Percentiles rank a stretch among this genome's conserved stretches.
These are phyloP conservation scores for Pycnomerus fuliginosus DNA, from an alignment of 2,888 invertebrate species.

Conservation along the genomic window DNA sequence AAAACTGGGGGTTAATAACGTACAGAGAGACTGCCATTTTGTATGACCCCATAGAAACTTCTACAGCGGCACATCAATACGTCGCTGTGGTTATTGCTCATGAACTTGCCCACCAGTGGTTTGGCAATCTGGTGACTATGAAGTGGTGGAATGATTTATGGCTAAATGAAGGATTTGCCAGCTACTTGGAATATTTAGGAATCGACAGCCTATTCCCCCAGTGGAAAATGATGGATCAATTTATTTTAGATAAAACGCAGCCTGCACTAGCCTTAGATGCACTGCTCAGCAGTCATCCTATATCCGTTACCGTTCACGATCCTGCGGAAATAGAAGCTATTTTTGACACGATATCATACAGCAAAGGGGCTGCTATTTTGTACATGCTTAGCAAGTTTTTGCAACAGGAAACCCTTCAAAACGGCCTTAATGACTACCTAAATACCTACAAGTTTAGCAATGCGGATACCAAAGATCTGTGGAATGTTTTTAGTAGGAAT, in stretches of 20 bases:
- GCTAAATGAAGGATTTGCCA: slow-evolving; percentile 87
- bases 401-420: slow-evolving; percentile 62
- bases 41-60: slow-evolving; percentile 64
- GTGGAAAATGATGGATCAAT: slow-evolving; percentile 72
- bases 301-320: slow-evolving; percentile 67
- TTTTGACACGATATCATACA: slow-evolving; percentile 75
- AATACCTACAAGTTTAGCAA: slow-evolving; percentile 68
- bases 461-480: slow-evolving; percentile 79
- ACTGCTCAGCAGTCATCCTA: slow-evolving; percentile 69
- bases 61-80: slow-evolving; percentile 66
- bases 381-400: slow-evolving; percentile 71
- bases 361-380: slow-evolving; percentile 71
- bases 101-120: slow-evolving; percentile 83
- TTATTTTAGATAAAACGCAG: slow-evolving; percentile 67
- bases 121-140: slow-evolving; percentile 90
- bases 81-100: slow-evolving; percentile 67
- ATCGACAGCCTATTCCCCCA: slow-evolving; percentile 63
- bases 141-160: slow-evolving; percentile 93
- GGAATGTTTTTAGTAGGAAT: slow-evolving; percentile 70
- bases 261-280: slow-evolving; percentile 69
- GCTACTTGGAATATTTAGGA: slow-evolving; percentile 77
- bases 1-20: slow-evolving; percentile 83
- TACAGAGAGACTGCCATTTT: slow-evolving; percentile 69
- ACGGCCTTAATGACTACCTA: slow-evolving; percentile 68
- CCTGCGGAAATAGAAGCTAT: slow-evolving; percentile 71